Evolutionary conservation across 1,140 invertebrate genomes (phyloP).

Genomic region (Pseudomyrmex sp.): DNA sequence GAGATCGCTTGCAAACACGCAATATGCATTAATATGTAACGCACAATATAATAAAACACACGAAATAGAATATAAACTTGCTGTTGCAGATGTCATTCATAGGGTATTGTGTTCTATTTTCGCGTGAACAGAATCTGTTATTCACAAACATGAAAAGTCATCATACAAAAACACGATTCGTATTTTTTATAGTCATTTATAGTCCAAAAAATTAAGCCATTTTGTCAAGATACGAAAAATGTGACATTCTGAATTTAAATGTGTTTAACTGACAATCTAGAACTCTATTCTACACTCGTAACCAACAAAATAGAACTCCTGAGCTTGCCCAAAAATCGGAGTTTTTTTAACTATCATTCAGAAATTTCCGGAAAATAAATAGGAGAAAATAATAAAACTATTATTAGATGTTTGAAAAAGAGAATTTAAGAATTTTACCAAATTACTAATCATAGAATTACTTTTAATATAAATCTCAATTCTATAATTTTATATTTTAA

Average conservation of each 20-base stretch:
- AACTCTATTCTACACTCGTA: too few relatives aligned
- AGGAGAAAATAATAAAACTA: too few relatives aligned
- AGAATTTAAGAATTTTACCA: too few relatives aligned
- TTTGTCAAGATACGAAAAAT: not conserved
- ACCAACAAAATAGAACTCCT: too few relatives aligned
- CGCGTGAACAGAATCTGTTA: conserved; percentile 79
- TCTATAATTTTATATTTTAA: not conserved
- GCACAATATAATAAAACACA: conserved; percentile 68
- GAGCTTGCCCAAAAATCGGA: too few relatives aligned
- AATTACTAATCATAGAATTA: not conserved
- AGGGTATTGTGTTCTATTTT: conserved; percentile 79
- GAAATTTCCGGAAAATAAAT: too few relatives aligned
- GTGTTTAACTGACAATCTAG: not conserved
- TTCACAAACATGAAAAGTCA: conserved; percentile 67
- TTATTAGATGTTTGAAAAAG: too few relatives aligned
- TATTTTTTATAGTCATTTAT: conserved; percentile 5
- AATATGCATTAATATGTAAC: conserved; percentile 58
- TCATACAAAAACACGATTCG: conserved; percentile 50
- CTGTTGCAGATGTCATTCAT: conserved; percentile 64
- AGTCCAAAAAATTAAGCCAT: conserved; percentile 1
- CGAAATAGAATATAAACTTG: not conserved
- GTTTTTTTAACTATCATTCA: too few relatives aligned
- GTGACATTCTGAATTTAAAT: not conserved
- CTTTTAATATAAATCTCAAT: not conserved
- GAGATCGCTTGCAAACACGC: not conserved